phyloP scores from a whole-genome alignment of 1,140 invertebrate species.

The Gryllus bimaculatus region DNA sequence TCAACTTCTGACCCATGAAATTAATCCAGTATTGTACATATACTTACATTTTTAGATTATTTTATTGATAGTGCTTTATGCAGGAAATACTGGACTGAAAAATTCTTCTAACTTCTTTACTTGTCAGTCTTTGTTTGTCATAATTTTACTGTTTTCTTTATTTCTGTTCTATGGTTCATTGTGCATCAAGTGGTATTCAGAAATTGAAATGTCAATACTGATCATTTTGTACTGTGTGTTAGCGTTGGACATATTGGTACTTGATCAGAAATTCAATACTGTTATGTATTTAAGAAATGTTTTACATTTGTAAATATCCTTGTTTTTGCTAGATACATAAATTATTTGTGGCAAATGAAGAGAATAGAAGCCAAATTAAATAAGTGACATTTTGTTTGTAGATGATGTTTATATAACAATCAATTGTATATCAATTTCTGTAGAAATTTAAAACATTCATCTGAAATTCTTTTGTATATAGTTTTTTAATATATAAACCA shows the following conservation, averaged over 20 bases:
- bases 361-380: neutral
- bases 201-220: neutral
- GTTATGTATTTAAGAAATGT: constrained; percentile 3
- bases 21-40: neutral
- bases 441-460: constrained; percentile 6
- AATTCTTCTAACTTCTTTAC: neutral
- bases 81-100: neutral
- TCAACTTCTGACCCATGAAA: neutral
- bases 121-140: neutral
- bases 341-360: neutral
- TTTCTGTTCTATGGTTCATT: constrained; percentile 1
- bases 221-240: neutral
- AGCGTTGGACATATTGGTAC: neutral
- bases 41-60: neutral
- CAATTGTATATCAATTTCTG: constrained; percentile 1
- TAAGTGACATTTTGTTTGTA: neutral
- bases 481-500: neutral
- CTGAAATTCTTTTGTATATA: neutral
- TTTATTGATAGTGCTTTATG: neutral
- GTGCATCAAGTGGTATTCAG: neutral
- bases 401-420: constrained; percentile 6
- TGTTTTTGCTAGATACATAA: constrained; percentile 1
- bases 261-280: neutral
- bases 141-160: neutral
- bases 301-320: neutral